Evolutionary conservation across 2,888 invertebrate genomes (phyloP).

Genomic region (Dolichomitus sp.): DNA sequence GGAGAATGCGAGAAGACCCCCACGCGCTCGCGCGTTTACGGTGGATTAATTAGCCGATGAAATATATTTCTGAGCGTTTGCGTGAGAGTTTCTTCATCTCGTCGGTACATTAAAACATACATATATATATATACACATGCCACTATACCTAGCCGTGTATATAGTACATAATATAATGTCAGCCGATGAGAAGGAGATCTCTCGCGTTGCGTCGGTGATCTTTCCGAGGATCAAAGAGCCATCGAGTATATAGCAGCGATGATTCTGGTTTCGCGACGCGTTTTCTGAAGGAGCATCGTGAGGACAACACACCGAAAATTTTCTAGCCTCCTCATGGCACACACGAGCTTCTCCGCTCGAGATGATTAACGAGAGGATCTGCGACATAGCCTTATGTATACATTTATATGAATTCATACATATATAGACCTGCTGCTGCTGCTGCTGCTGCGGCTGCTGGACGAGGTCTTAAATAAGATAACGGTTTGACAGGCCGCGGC

Average conservation of each 20-base stretch:
- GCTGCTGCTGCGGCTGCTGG: constrained; percentile 21
- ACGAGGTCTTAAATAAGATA: constrained; percentile 72
- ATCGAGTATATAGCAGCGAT: constrained; percentile 36
- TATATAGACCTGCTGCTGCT: not conserved
- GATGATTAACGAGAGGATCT: constrained; percentile 59
- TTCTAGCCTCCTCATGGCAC: constrained; percentile 30
- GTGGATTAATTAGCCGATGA: constrained; percentile 72
- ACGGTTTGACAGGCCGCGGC: constrained; percentile 68
- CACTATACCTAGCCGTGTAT: constrained; percentile 13
- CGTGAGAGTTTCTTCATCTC: constrained; percentile 52
- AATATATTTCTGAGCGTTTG: constrained; percentile 63
- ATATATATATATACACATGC: not conserved
- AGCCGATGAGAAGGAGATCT: constrained; percentile 55
- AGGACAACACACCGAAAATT: constrained; percentile 13
- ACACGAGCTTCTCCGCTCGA: constrained; percentile 12
- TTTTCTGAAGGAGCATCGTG: not conserved
- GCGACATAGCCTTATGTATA: constrained; percentile 22
- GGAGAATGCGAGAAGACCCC: constrained; percentile 55
- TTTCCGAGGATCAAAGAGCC: constrained; percentile 62
- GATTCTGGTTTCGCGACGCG: constrained; percentile 55
- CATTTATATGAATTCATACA: not conserved
- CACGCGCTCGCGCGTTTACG: constrained; percentile 61
- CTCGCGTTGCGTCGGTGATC: constrained; percentile 60
- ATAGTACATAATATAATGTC: constrained; percentile 48
- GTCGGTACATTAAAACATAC: constrained; percentile 27